Conservation (phyloP, 2,888 invertebrate genomes). For the Drosophila mimetica region DNA sequence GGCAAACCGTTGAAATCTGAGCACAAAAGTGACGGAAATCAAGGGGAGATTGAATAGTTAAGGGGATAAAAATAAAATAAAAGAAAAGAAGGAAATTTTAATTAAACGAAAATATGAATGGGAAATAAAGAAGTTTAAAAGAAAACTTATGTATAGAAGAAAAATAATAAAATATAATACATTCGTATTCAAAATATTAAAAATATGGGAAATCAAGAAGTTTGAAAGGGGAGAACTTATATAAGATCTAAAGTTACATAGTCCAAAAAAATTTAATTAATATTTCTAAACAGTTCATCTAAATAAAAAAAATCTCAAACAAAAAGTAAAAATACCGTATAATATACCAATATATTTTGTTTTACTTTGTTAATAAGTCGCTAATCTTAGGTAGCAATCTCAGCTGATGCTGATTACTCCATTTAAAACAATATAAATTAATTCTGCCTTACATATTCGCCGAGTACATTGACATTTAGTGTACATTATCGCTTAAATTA, state of each 20-base stretch:
- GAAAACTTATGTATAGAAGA: too few species aligned
- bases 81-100: not conserved
- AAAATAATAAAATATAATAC: too few species aligned
- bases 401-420: constrained; percentile 42
- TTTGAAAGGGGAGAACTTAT: not conserved
- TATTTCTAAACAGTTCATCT: not conserved
- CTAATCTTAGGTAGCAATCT: constrained; percentile 48
- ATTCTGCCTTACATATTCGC: constrained; percentile 11
- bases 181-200: too few species aligned
- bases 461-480: constrained; percentile 52
- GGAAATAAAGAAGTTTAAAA: not conserved
- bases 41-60: not conserved
- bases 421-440: constrained; percentile 46
- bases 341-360: too few species aligned
- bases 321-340: too few species aligned
- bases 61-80: not conserved
- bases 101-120: not conserved
- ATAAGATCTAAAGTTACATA: not conserved
- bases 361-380: constrained; percentile 6
- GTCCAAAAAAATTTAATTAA: not conserved
- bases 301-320: too few species aligned
- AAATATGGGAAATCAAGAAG: not conserved
- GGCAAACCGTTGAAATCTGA: constrained; percentile 6
- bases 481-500: constrained; percentile 26
- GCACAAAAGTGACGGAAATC: constrained; percentile 4